Evolutionary conservation across 2,888 invertebrate genomes (phyloP).

Genomic region (Nasonovia ribisnigri): DNA sequence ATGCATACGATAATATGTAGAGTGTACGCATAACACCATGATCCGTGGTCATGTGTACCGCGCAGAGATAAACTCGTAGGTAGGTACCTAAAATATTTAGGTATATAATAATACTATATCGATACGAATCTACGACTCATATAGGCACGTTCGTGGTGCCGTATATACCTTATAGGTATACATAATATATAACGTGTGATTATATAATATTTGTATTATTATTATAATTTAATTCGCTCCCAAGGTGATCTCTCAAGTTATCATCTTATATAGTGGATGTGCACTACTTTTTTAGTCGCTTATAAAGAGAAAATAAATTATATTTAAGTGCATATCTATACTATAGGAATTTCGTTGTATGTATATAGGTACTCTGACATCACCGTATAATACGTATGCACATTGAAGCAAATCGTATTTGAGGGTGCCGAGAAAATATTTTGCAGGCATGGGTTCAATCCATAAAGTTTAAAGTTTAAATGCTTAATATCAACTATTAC

Average conservation of each 20-base stretch:
- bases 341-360: background rate
- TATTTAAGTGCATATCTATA: background rate
- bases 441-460: background rate
- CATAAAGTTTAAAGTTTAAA: background rate
- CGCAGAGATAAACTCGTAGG: background rate
- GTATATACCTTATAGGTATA: background rate
- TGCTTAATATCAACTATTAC: background rate
- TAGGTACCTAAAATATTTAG: background rate
- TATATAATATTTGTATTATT: background rate
- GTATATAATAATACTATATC: background rate
- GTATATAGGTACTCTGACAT: background rate
- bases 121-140: slow-evolving; percentile 37
- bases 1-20: background rate
- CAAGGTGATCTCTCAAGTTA: slow-evolving; percentile 19
- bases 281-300: background rate
- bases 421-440: background rate
- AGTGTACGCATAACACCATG: background rate
- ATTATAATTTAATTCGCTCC: background rate
- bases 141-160: background rate
- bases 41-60: background rate
- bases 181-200: slow-evolving; percentile 2
- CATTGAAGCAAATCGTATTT: background rate
- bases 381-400: background rate
- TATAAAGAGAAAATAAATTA: background rate
- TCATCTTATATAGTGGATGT: background rate